Percentiles rank a stretch among this genome's conserved stretches.
Evolutionary conservation across 2,888 invertebrate species (phyloP).

Genomic region (Cosmorhoe ocellata): DNA sequence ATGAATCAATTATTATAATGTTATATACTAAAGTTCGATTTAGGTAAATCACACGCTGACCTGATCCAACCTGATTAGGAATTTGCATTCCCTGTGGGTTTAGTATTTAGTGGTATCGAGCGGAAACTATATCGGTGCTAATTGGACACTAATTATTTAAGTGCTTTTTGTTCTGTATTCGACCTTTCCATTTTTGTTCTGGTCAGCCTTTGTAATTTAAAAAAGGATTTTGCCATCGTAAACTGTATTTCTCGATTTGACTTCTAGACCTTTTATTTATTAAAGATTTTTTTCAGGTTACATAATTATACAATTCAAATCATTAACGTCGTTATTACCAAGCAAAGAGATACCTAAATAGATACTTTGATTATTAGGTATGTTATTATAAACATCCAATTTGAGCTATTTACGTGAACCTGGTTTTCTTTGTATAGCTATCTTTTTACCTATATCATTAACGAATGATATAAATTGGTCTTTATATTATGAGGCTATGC

Average conservation of each 20-base stretch:
- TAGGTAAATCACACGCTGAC: slow-evolving; percentile 6
- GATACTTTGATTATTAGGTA: too few relatives aligned
- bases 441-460: too few relatives aligned
- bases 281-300: too few relatives aligned
- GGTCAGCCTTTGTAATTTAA: slow-evolving; percentile 10
- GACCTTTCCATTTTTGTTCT: slow-evolving; percentile 22
- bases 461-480: too few relatives aligned
- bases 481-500: too few relatives aligned
- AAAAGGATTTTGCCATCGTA: slow-evolving; percentile 7
- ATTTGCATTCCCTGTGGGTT: slow-evolving; percentile 15
- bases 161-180: slow-evolving; percentile 8
- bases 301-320: too few relatives aligned
- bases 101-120: slow-evolving; percentile 13
- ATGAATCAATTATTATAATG: slow-evolving; percentile 5
- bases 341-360: too few relatives aligned
- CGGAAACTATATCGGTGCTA: slow-evolving; percentile 17
- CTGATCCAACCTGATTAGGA: slow-evolving; percentile 15
- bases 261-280: slow-evolving; percentile 5
- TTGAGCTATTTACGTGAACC: too few relatives aligned
- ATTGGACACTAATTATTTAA: slow-evolving; percentile 26
- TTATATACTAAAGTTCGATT: not conserved
- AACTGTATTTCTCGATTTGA: slow-evolving; percentile 19
- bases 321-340: too few relatives aligned
- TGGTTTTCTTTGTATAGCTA: too few relatives aligned
- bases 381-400: too few relatives aligned